A percentile compares a stretch with the other conserved stretches of the same genome.
Conservation (phyloP, 2,113 vertebrate genomes). For the Leiothrix lutea region DNA sequence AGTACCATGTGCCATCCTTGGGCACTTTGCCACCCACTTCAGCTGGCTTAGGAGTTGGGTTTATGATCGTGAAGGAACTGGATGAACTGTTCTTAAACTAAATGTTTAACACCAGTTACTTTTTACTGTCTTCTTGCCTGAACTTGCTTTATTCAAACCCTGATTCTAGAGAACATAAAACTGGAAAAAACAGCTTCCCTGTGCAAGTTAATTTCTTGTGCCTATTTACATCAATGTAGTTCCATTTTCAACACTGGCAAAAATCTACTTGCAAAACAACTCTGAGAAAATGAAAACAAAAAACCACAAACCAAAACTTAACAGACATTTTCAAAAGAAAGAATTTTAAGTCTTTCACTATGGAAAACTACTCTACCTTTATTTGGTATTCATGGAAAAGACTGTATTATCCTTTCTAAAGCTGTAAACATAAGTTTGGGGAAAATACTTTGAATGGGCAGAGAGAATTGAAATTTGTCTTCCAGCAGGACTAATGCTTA, state of each 20-base stretch:
- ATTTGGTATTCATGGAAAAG: neutral
- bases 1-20: neutral
- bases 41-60: neutral
- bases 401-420: neutral
- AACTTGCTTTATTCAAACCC: neutral
- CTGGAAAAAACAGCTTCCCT: neutral
- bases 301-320: neutral
- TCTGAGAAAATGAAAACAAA: neutral
- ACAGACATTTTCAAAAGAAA: neutral
- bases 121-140: neutral
- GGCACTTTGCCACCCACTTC: neutral
- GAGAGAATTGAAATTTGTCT: neutral
- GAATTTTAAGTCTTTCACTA: neutral
- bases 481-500: neutral
- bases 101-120: neutral
- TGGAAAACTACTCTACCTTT: neutral
- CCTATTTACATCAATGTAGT: neutral
- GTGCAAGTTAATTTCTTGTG: neutral
- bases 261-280: neutral
- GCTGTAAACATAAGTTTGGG: neutral
- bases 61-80: neutral
- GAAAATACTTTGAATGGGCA: neutral
- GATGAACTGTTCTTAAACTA: neutral
- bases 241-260: neutral
- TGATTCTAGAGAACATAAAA: neutral